phyloP scores from a whole-genome alignment of 2,113 vertebrate genomes.

The Antigone vipio region DNA sequence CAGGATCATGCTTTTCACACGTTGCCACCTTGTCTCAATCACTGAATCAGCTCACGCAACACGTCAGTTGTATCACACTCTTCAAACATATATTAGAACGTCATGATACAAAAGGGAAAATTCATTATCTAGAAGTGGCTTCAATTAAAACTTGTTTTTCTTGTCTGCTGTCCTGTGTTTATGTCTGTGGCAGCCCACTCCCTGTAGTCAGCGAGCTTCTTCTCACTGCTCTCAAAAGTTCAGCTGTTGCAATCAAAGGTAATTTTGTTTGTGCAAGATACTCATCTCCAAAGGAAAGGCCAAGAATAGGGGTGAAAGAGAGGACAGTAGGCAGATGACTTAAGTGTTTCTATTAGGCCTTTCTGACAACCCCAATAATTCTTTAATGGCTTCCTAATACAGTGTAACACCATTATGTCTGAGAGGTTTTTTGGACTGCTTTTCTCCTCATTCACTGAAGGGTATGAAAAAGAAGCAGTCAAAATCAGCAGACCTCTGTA shows the following conservation, averaged over 20 bases:
- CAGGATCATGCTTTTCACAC: neutral
- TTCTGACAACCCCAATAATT: conserved; percentile 49
- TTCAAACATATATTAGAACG: neutral
- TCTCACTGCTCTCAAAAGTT: conserved; percentile 12
- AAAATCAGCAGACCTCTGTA: neutral
- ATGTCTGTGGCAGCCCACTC: conserved; percentile 33
- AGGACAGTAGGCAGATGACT: conserved; percentile 60
- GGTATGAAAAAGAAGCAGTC: neutral
- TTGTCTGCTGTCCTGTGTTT: conserved; percentile 31
- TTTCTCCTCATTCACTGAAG: neutral
- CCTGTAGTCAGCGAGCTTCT: conserved; percentile 20
- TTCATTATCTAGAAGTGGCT: conserved; percentile 44
- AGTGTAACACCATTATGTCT: conserved; percentile 16
- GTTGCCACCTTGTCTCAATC: neutral
- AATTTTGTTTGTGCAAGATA: conserved; percentile 64
- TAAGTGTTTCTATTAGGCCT: conserved; percentile 36
- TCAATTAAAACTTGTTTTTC: conserved; percentile 71
- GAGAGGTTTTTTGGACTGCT: conserved; percentile 28
- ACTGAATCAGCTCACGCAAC: neutral
- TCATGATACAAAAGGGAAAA: conserved; percentile 19
- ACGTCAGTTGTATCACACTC: neutral
- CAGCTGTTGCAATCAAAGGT: conserved; percentile 52
- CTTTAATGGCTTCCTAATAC: conserved; percentile 63
- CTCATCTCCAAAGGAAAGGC: conserved; percentile 64
- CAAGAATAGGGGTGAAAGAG: conserved; percentile 47